A percentile compares a stretch with the other conserved stretches of the same genome.
Conservation (phyloP, 2,797 vertebrate genomes). For the Sebastes vulpes region DNA sequence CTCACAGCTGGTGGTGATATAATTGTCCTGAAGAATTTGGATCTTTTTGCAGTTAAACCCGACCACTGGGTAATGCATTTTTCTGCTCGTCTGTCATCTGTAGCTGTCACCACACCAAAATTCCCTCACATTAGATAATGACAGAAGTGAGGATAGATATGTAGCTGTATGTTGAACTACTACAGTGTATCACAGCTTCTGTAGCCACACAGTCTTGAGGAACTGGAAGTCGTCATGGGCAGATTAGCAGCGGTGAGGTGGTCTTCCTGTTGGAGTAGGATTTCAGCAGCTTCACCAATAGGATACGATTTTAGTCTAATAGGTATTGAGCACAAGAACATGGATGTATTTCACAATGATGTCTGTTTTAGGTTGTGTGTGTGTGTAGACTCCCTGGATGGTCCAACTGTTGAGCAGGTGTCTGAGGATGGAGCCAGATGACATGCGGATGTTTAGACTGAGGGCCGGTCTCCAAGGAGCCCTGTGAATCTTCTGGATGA, state of each 20-base stretch:
- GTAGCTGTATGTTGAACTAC: constrained; percentile 11
- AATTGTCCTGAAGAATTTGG: constrained; percentile 38
- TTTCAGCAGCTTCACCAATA: constrained; percentile 28
- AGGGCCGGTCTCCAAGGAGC: constrained; percentile 32
- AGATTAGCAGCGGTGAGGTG: constrained; percentile 29
- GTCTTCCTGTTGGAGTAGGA: constrained; percentile 41
- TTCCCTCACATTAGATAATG: constrained; percentile 40
- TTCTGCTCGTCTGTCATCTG: constrained; percentile 29
- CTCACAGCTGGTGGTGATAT: constrained; percentile 52
- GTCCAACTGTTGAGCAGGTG: constrained; percentile 69
- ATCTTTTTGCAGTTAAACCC: constrained; percentile 32
- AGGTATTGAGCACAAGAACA: not conserved
- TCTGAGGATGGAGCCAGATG: constrained; percentile 43
- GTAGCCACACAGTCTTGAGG: constrained; percentile 31
- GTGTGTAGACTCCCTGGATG: not conserved
- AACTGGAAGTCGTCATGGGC: constrained; percentile 44
- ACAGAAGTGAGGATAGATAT: constrained; percentile 9
- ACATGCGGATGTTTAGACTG: constrained; percentile 65
- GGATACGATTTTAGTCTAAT: not conserved
- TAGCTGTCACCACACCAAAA: constrained; percentile 34
- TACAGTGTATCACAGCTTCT: not conserved
- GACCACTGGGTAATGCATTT: not conserved
- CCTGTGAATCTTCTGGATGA: constrained; percentile 31
- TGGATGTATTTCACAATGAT: not conserved
- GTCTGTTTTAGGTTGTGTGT: not conserved